These are phyloP conservation scores for Cerceris ruficornis DNA, from an alignment of 2,888 invertebrate species.

Conservation along the genomic window DNA sequence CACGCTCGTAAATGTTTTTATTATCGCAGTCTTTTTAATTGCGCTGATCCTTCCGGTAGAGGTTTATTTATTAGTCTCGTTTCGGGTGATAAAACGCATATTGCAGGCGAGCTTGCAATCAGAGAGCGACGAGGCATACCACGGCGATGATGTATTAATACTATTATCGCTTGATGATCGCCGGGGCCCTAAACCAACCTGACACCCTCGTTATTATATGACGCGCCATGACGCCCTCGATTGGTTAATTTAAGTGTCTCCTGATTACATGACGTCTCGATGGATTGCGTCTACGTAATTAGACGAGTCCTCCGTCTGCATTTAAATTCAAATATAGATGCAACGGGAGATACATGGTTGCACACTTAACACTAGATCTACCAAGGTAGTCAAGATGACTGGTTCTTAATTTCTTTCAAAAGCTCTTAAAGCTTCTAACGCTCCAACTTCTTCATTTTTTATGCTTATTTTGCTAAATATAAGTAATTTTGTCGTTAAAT, in stretches of 20 bases:
- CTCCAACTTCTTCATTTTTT: too few species aligned
- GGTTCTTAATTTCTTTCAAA: too few species aligned
- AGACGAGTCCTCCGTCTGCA: slow-evolving; percentile 14
- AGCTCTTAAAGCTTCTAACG: too few species aligned
- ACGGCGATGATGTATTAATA: slow-evolving; percentile 79
- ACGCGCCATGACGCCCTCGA: slow-evolving; percentile 67
- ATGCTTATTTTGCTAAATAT: too few species aligned
- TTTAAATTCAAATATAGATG: too few species aligned
- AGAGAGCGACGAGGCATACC: slow-evolving; percentile 72
- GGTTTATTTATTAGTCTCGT: slow-evolving; percentile 60
- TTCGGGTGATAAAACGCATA: slow-evolving; percentile 66
- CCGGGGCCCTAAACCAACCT: slow-evolving; percentile 61
- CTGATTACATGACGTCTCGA: slow-evolving; percentile 30
- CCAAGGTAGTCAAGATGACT: too few species aligned
- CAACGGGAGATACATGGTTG: too few species aligned
- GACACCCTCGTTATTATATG: slow-evolving; percentile 73
- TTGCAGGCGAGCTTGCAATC: slow-evolving; percentile 71
- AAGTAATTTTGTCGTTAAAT: too few species aligned
- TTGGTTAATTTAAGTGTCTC: slow-evolving; percentile 70
- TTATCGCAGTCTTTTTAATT: slow-evolving; percentile 40
- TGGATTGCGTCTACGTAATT: not conserved
- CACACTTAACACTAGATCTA: too few species aligned
- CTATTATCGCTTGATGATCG: slow-evolving; percentile 76
- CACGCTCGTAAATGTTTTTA: slow-evolving; percentile 12
- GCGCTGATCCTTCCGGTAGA: slow-evolving; percentile 25